phyloP scores from a whole-genome alignment of 2,113 vertebrate genomes.

The Istiophorus platypterus region DNA sequence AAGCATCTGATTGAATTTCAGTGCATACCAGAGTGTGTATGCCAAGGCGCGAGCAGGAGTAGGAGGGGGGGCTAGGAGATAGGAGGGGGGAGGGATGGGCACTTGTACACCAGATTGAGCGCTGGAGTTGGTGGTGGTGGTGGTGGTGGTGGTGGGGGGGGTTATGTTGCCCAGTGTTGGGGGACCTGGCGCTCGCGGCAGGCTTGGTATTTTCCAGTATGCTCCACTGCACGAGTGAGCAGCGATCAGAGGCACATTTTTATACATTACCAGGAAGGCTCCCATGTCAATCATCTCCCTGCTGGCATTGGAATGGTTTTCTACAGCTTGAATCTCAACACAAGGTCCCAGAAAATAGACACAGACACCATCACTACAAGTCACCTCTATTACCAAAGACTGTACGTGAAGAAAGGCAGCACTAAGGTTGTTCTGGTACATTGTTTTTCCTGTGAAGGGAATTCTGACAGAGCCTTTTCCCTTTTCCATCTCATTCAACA shows the following conservation, averaged over 20 bases:
- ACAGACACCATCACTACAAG: slow-evolving; percentile 56
- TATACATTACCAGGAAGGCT: slow-evolving; percentile 73
- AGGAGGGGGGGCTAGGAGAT: slow-evolving; percentile 50
- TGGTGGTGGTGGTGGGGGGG: too few relatives aligned
- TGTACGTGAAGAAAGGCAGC: slow-evolving; percentile 6
- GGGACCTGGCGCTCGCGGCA: slow-evolving; percentile 70
- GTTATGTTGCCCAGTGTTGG: slow-evolving; percentile 74
- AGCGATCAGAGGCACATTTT: slow-evolving; percentile 80
- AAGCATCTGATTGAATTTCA: slow-evolving; percentile 97
- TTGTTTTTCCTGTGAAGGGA: slow-evolving; percentile 42
- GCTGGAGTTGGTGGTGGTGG: slow-evolving; percentile 82
- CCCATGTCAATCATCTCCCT: slow-evolving; percentile 84
- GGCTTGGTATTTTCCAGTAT: slow-evolving; percentile 74
- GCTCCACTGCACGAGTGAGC: slow-evolving; percentile 74
- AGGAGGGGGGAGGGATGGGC: slow-evolving; percentile 53
- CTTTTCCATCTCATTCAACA: slow-evolving; percentile 2
- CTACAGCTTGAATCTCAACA: slow-evolving; percentile 44
- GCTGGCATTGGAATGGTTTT: slow-evolving; percentile 70
- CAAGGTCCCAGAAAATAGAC: slow-evolving; percentile 55
- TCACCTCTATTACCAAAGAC: slow-evolving; percentile 45
- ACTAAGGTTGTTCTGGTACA: background rate
- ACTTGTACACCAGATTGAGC: slow-evolving; percentile 84
- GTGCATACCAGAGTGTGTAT: slow-evolving; percentile 86
- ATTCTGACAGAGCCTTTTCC: slow-evolving; percentile 22
- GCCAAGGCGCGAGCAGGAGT: slow-evolving; percentile 61